phyloP scores from a whole-genome alignment of 2,113 vertebrate genomes.

The Macaca fascicularis region DNA sequence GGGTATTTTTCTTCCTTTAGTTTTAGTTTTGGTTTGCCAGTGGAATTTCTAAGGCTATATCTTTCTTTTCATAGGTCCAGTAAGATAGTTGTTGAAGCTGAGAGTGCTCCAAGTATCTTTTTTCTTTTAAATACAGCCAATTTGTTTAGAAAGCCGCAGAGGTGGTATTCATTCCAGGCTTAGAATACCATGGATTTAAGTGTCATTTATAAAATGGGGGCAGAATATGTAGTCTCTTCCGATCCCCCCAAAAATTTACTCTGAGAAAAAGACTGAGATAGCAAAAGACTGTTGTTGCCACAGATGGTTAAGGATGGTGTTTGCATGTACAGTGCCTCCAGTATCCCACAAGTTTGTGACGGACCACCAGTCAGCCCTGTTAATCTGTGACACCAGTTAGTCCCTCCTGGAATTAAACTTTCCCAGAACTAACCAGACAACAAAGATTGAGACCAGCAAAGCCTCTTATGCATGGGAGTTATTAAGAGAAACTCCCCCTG shows the following conservation, averaged over 20 bases:
- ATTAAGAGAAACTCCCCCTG: background rate
- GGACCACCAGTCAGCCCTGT: background rate
- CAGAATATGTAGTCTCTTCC: background rate
- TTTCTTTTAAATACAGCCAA: background rate
- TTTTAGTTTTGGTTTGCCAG: background rate
- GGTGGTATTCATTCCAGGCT: no score
- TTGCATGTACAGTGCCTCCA: background rate
- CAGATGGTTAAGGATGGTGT: background rate
- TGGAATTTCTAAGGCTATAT: background rate
- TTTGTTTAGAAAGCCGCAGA: background rate
- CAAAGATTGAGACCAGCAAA: background rate
- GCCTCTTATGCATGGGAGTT: background rate
- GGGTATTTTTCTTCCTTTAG: no score
- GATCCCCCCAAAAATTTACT: background rate
- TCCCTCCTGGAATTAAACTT: background rate
- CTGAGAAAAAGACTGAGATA: background rate
- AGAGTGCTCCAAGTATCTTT: background rate
- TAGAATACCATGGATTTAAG: background rate
- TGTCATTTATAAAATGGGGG: background rate
- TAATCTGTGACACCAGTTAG: background rate
- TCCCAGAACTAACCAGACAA: background rate
- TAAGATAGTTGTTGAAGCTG: background rate
- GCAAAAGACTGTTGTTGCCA: background rate
- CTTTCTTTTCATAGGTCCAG: background rate
- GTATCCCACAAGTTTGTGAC: background rate